phyloP scores from a whole-genome alignment of 2,797 vertebrate species.

The Gobio occitaniae region DNA sequence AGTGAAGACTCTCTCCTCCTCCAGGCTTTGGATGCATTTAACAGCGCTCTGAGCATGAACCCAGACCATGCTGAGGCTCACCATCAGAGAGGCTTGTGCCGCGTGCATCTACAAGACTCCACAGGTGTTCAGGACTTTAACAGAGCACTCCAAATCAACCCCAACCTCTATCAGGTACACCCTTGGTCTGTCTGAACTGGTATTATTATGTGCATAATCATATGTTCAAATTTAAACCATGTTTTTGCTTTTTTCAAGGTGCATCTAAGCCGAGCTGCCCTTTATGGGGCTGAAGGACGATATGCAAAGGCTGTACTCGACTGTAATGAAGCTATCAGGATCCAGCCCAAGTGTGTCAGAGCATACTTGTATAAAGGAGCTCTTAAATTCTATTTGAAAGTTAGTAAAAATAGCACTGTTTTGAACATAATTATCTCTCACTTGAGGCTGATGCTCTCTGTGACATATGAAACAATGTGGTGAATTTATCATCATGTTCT shows the following conservation, averaged over 20 bases:
- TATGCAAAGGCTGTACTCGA: conserved; percentile 83
- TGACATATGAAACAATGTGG: background rate
- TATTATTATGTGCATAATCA: conserved; percentile 2
- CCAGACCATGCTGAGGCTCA: conserved; percentile 75
- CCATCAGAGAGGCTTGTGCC: conserved; percentile 81
- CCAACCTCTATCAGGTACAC: conserved; percentile 79
- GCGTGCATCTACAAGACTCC: conserved; percentile 71
- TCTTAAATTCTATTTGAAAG: conserved; percentile 79
- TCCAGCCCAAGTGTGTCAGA: conserved; percentile 73
- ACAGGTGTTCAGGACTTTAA: conserved; percentile 77
- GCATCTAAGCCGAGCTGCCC: conserved; percentile 78
- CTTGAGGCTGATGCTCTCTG: conserved; percentile 10
- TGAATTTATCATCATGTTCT: conserved; percentile 31
- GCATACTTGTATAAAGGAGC: conserved; percentile 80
- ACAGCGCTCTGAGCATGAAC: conserved; percentile 71
- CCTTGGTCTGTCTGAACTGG: background rate
- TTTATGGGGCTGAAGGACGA: conserved; percentile 77
- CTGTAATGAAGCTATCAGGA: conserved; percentile 79
- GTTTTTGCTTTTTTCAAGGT: conserved; percentile 67
- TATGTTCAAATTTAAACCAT: conserved; percentile 12
- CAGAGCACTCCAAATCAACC: conserved; percentile 74
- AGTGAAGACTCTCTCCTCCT: conserved; percentile 48
- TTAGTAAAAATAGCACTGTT: conserved; percentile 56
- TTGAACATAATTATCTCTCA: background rate
- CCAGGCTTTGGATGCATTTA: conserved; percentile 78